Conservation (phyloP, 2,113 vertebrate species). For the Engystomops pustulosus region DNA sequence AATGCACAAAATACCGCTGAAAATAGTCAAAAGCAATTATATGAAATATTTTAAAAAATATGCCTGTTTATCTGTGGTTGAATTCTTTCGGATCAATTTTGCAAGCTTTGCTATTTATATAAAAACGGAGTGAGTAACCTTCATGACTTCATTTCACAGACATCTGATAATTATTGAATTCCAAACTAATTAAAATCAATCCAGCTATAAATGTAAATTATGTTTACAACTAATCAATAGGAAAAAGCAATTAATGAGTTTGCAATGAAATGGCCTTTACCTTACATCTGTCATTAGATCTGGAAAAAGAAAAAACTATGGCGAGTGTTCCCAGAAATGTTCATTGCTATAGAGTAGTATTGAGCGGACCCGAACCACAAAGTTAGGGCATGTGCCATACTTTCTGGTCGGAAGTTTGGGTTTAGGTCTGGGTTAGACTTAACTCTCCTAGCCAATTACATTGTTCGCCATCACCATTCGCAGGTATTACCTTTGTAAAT, state of each 20-base stretch:
- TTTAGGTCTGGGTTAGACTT: no score
- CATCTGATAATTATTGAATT: neutral
- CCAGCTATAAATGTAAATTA: slow-evolving; percentile 18
- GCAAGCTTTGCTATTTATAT: neutral
- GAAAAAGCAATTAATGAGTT: neutral
- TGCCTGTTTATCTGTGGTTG: neutral
- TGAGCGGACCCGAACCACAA: no score
- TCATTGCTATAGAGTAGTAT: no score
- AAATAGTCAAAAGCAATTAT: neutral
- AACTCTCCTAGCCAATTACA: no score
- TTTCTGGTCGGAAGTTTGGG: no score
- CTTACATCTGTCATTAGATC: neutral
- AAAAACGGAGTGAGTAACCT: neutral
- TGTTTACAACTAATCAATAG: slow-evolving; percentile 13
- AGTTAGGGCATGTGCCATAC: no score
- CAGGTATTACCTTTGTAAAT: no score
- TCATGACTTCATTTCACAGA: neutral
- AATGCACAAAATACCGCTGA: slow-evolving; percentile 6
- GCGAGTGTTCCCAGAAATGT: no score
- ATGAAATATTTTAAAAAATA: neutral
- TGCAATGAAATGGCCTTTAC: neutral
- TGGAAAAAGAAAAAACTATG: neutral
- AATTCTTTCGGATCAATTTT: neutral
- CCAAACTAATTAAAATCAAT: neutral
- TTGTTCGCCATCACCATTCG: no score